A percentile compares a stretch with the other conserved stretches of the same genome.
Conservation (phyloP, 2,113 vertebrate genomes). For the Trematomus loennbergii region DNA sequence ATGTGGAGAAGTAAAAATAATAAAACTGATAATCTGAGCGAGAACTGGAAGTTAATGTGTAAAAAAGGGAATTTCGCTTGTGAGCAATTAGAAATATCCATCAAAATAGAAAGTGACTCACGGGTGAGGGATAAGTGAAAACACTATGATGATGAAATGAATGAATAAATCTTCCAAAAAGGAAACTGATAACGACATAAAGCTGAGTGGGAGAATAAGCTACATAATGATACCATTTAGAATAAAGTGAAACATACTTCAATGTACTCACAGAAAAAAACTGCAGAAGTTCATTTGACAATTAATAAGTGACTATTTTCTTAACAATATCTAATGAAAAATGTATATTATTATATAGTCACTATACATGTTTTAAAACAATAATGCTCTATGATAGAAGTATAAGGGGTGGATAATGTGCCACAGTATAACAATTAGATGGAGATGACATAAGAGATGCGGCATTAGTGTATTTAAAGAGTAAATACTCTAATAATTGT, state of each 20-base stretch:
- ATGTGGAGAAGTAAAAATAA: constrained; percentile 40
- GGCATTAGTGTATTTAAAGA: constrained; percentile 33
- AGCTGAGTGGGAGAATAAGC: constrained; percentile 10
- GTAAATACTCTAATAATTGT: constrained; percentile 38
- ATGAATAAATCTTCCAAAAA: not conserved
- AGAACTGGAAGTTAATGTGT: constrained; percentile 15
- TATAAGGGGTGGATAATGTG: constrained; percentile 10
- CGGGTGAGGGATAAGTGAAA: constrained; percentile 18
- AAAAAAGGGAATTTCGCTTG: constrained; percentile 16
- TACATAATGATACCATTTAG: constrained; percentile 3
- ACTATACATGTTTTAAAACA: constrained; percentile 11
- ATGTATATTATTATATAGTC: not conserved
- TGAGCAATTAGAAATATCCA: constrained; percentile 35
- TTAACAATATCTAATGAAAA: constrained; percentile 9
- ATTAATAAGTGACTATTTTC: not conserved
- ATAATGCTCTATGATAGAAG: constrained; percentile 1
- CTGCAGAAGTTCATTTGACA: not conserved
- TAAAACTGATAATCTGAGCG: constrained; percentile 1
- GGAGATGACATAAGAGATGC: constrained; percentile 35
- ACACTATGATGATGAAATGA: constrained; percentile 20
- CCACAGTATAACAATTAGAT: constrained; percentile 46
- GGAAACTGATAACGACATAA: constrained; percentile 18
- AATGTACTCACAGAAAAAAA: constrained; percentile 30
- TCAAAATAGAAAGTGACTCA: constrained; percentile 7
- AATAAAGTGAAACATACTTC: constrained; percentile 18